phyloP scores from a whole-genome alignment of 2,888 invertebrate genomes.

The Globia sparganii region DNA sequence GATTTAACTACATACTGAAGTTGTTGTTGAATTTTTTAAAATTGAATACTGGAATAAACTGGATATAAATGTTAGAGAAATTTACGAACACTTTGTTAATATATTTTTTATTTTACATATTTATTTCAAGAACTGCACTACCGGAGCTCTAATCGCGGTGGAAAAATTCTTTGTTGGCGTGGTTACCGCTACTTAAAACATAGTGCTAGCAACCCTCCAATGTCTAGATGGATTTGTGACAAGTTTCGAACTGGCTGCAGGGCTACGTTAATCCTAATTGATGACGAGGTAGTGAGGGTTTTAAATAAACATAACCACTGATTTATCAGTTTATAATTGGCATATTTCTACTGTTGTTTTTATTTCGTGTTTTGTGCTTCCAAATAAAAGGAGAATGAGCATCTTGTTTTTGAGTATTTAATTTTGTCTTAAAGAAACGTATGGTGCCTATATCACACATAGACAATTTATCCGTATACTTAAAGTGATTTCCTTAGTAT shows the following conservation, averaged over 20 bases:
- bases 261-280: constrained; percentile 26
- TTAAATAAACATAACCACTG: constrained; percentile 26
- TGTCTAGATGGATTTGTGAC: constrained; percentile 18
- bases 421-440: neutral
- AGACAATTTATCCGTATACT: neutral
- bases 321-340: neutral
- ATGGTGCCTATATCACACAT: neutral
- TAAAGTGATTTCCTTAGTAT: neutral
- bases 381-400: neutral
- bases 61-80: too few relatives aligned
- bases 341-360: neutral
- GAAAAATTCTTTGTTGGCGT: neutral
- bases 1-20: neutral
- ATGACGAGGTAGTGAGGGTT: constrained; percentile 7
- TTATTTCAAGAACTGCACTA: constrained; percentile 1
- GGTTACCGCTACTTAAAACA: constrained; percentile 18
- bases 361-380: neutral
- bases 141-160: constrained; percentile 3
- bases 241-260: constrained; percentile 8
- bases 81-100: neutral
- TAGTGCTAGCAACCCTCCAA: constrained; percentile 29
- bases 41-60: neutral
- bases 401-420: neutral
- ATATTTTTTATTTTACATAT: neutral
- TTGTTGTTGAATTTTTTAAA: neutral